Evolutionary conservation across 2,797 vertebrate species (phyloP), one percentile per base, ranked within the genome.

Genomic region (Sebastes nivosus): DNA sequence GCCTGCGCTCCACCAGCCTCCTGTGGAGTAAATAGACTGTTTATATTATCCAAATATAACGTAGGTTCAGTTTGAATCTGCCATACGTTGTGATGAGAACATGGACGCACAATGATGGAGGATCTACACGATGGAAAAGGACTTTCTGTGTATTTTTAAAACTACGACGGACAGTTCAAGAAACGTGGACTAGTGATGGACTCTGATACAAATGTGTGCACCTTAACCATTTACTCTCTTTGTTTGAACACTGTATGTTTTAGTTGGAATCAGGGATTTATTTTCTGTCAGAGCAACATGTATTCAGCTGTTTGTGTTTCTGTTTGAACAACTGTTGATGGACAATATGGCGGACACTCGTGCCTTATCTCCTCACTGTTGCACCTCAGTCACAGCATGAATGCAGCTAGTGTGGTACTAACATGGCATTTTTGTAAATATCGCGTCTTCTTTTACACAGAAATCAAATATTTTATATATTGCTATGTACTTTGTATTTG

Each of bases 361-460:
- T 80, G 69, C 77, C 82, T 75, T 67, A 38, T 67, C 58, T 30
- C 77, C 27, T 69, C 32, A 32, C 66, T 66, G 30, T 38, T 80
- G 71, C 60, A 71, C 72, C 34, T 85, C 60, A 64, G 29, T 60
- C 63, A 14, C 12, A 8, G 29, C 54, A 64, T 16, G 6, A 57
- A 72, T 81, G 58, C 52, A 50, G 42, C 24, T 64, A 22, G 32
- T 63, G 59, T 69, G 52, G 25, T 58, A 64, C 22, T 32, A 25
- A 72, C 12, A 36, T 32, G 24, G 14, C 34, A n/a, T 63, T 77
- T 86, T 80, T 94, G 90, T 93, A 93, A 82, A 92, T 94, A 87
- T 12, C 59, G 55, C 80, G 77, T 79, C 61, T 32, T 74, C 36
- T 82, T 84, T 81, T 79, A 78, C 54, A 76, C 34, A 72, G 10